Percentiles rank a stretch among this genome's conserved stretches.
These are phyloP conservation scores for Ecdyonurus torrentis DNA, from an alignment of 2,888 invertebrate genomes.

Conservation along the genomic window DNA sequence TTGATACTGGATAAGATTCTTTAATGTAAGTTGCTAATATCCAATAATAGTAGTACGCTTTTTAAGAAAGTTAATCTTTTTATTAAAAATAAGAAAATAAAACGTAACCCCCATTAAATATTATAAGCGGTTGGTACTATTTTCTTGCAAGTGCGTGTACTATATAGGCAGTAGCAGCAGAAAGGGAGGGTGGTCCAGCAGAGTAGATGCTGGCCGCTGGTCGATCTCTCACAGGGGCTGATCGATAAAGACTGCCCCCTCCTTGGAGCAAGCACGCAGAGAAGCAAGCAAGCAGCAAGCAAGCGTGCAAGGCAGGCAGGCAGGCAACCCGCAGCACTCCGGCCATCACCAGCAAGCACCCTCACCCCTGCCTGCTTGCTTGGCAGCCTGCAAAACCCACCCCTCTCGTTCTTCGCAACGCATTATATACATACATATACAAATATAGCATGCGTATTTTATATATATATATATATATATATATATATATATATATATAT, in stretches of 20 bases:
- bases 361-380: background rate
- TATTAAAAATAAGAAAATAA: too few species aligned
- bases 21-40: too few species aligned
- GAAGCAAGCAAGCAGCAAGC: background rate
- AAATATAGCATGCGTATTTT: too few species aligned
- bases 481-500: too few species aligned
- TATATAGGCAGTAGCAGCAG: background rate
- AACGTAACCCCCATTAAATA: too few species aligned
- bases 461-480: too few species aligned
- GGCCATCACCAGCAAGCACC: constrained; percentile 1
- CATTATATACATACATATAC: background rate
- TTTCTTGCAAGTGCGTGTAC: background rate
- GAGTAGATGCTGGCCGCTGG: background rate
- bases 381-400: background rate
- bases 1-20: too few species aligned
- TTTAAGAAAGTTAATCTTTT: too few species aligned
- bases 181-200: background rate
- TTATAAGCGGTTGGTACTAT: background rate
- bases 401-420: background rate
- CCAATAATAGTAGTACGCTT: too few species aligned
- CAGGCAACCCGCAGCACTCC: background rate
- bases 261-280: background rate
- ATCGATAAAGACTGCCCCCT: background rate
- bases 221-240: constrained; percentile 4
- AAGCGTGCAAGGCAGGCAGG: background rate